Evolutionary conservation across 2,888 invertebrate genomes (phyloP).

Genomic region (Barypeithes pellucidus): DNA sequence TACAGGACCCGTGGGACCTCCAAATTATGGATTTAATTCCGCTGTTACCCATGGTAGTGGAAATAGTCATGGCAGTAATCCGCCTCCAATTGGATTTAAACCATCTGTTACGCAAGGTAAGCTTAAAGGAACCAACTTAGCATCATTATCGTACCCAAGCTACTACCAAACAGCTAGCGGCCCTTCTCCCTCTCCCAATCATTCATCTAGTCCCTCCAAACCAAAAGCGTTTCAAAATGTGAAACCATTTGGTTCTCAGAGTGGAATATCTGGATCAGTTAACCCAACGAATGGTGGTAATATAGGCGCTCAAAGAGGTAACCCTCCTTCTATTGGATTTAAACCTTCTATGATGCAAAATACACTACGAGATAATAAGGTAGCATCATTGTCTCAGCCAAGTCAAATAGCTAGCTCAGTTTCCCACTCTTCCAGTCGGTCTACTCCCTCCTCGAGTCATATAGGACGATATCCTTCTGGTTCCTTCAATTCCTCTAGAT

Average conservation of each 20-base stretch:
- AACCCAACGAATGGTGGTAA: neutral
- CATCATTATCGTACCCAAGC: too few relatives aligned
- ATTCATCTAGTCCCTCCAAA: constrained; percentile 35
- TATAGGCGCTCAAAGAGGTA: too few relatives aligned
- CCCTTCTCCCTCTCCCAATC: neutral
- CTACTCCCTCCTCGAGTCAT: too few relatives aligned
- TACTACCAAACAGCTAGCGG: too few relatives aligned
- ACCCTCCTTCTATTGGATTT: constrained; percentile 28
- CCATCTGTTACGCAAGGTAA: constrained; percentile 32
- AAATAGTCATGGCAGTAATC: constrained; percentile 5
- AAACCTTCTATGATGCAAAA: constrained; percentile 31
- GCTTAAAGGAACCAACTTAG: neutral
- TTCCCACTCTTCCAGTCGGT: too few relatives aligned
- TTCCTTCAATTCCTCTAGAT: too few relatives aligned
- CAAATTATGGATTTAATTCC: constrained; percentile 44
- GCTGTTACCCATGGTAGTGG: constrained; percentile 3
- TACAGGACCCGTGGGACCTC: constrained; percentile 31
- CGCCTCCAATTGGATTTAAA: constrained; percentile 33
- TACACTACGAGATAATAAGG: neutral
- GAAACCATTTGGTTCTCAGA: neutral
- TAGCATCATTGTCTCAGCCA: too few relatives aligned
- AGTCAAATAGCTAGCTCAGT: too few relatives aligned
- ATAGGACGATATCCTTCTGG: too few relatives aligned
- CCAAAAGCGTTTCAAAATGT: constrained; percentile 35
- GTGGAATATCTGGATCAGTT: constrained; percentile 3